These are phyloP conservation scores for Callocephalon fimbriatum DNA, from an alignment of 2,113 vertebrate genomes.

Conservation along the genomic window DNA sequence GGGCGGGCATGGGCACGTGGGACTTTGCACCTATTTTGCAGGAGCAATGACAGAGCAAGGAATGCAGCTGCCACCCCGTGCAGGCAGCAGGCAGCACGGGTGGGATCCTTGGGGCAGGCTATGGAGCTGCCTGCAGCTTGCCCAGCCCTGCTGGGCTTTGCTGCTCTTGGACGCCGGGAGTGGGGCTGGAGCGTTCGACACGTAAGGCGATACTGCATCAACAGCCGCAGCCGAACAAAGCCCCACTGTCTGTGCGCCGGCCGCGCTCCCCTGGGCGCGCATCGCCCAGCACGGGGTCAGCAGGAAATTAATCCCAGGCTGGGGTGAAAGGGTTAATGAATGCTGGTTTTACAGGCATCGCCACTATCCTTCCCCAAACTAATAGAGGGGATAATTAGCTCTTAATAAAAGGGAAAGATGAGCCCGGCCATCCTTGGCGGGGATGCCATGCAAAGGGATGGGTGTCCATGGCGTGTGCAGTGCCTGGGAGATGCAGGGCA, in stretches of 20 bases:
- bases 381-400: conserved; percentile 21
- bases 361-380: not conserved
- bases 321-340: conserved; percentile 57
- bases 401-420: conserved; percentile 5
- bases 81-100: not conserved
- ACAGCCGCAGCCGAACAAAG: conserved; percentile 49
- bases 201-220: conserved; percentile 46
- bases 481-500: not conserved
- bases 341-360: conserved; percentile 23
- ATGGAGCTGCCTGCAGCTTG: not conserved
- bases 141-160: conserved; percentile 39
- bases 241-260: conserved; percentile 9
- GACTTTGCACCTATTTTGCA: not conserved
- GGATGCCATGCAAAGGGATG: not conserved
- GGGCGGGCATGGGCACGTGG: rapidly evolving
- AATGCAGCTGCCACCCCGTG: not conserved
- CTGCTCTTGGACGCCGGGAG: conserved; percentile 41
- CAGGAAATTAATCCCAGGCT: conserved; percentile 36
- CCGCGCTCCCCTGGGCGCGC: not conserved
- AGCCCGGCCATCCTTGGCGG: not conserved
- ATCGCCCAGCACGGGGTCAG: not conserved
- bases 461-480: rapidly evolving
- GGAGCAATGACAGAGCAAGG: not conserved
- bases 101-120: not conserved
- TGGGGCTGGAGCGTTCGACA: not conserved